These are phyloP conservation scores for Heliconius erato DNA, from an alignment of 2,888 invertebrate species.

Conservation along the genomic window DNA sequence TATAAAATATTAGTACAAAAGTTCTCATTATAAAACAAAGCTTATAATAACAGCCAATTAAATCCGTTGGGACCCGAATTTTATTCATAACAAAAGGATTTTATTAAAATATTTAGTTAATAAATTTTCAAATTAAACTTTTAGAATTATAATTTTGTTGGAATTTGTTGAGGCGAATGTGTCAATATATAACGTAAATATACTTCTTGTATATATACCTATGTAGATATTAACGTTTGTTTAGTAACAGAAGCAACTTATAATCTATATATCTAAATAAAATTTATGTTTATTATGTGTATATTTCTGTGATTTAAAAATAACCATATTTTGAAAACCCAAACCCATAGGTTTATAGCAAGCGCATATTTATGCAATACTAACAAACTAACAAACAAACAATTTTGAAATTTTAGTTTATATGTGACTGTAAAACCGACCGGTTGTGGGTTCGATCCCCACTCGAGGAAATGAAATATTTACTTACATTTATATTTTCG, in stretches of 20 bases:
- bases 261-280: no score
- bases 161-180: background rate
- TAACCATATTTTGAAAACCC: no score
- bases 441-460: accelerated
- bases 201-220: no score
- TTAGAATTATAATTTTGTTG: background rate
- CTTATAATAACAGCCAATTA: slow-evolving; percentile 13
- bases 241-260: no score
- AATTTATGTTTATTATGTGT: no score
- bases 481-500: accelerated
- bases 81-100: slow-evolving; percentile 10
- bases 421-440: no score
- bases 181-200: background rate
- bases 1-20: slow-evolving; percentile 2
- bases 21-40: slow-evolving; percentile 10
- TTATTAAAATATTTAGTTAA: background rate
- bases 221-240: no score
- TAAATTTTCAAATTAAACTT: background rate
- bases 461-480: accelerated
- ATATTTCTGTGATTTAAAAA: no score
- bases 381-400: no score
- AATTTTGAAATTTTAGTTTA: no score
- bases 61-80: slow-evolving; percentile 9
- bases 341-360: no score
- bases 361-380: no score